Evolutionary conservation across 2,113 vertebrate genomes (phyloP).

Genomic region (Melanerpes formicivorus): DNA sequence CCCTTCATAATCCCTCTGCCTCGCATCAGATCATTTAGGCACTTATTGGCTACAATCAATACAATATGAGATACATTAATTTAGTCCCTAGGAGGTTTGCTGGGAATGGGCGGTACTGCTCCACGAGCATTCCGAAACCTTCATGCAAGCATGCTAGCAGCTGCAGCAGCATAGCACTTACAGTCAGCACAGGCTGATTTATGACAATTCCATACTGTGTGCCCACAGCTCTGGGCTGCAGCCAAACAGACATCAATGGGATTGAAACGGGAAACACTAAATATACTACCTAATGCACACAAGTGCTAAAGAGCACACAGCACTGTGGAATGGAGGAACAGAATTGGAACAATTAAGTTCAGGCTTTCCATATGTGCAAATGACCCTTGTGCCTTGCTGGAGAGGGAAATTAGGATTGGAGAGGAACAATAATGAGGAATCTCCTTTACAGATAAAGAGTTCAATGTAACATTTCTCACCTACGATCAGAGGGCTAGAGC

Average conservation of each 20-base stretch:
- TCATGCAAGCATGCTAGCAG: not conserved
- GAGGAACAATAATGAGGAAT: not conserved
- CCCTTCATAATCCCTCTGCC: constrained; percentile 70
- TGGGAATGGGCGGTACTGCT: constrained; percentile 70
- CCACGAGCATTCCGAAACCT: constrained; percentile 32
- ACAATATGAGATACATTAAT: constrained; percentile 80
- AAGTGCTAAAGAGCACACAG: constrained; percentile 49
- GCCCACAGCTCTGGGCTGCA: constrained; percentile 54
- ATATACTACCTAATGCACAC: constrained; percentile 62
- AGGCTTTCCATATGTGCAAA: not conserved
- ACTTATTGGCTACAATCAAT: constrained; percentile 85
- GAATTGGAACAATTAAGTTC: constrained; percentile 53
- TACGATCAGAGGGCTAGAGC: too few relatives aligned
- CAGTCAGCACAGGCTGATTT: constrained; percentile 1
- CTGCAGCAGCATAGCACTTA: not conserved
- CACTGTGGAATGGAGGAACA: not conserved
- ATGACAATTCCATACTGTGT: not conserved
- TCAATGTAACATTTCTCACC: not conserved
- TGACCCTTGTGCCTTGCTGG: not conserved
- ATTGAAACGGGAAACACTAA: constrained; percentile 39
- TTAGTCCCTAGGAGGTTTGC: constrained; percentile 74
- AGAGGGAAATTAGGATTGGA: not conserved
- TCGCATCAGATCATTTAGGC: constrained; percentile 78
- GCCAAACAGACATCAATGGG: constrained; percentile 57
- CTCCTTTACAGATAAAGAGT: not conserved